phyloP scores from a whole-genome alignment of 2,888 invertebrate species.

The Aporophyla lueneburgensis region DNA sequence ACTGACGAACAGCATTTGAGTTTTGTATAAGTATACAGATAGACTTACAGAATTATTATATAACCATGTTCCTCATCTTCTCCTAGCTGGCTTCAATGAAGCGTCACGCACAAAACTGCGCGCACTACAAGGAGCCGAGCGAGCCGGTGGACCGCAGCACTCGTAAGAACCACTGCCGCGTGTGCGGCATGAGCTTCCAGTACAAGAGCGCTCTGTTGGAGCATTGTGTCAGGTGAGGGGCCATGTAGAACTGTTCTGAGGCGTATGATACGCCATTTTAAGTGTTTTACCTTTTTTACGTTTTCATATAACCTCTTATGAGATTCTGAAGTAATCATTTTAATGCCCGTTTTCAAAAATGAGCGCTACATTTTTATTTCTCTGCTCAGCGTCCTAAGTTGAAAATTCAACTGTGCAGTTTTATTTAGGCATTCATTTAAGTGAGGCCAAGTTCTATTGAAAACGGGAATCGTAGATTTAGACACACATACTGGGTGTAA shows the following conservation, averaged over 20 bases:
- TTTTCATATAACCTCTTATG: neutral
- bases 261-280: neutral
- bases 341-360: neutral
- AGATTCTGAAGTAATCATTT: neutral
- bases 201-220: slow-evolving; percentile 83
- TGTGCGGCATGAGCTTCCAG: slow-evolving; percentile 82
- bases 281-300: neutral
- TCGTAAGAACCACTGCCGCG: slow-evolving; percentile 80
- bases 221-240: slow-evolving; percentile 80
- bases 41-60: neutral
- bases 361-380: neutral
- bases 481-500: too few species aligned
- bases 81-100: slow-evolving; percentile 82
- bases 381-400: too few species aligned
- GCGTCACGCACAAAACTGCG: slow-evolving; percentile 80
- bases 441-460: too few species aligned
- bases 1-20: too few species aligned
- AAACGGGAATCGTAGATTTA: too few species aligned
- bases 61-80: too few species aligned
- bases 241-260: neutral
- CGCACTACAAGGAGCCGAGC: slow-evolving; percentile 55
- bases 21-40: too few species aligned
- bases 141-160: slow-evolving; percentile 68
- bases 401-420: too few species aligned
- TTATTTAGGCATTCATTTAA: too few species aligned